A percentile compares a stretch with the other conserved stretches of the same genome.
These are phyloP conservation scores for Chrysodeixis includens DNA, from an alignment of 2,888 invertebrate species.

Conservation along the genomic window DNA sequence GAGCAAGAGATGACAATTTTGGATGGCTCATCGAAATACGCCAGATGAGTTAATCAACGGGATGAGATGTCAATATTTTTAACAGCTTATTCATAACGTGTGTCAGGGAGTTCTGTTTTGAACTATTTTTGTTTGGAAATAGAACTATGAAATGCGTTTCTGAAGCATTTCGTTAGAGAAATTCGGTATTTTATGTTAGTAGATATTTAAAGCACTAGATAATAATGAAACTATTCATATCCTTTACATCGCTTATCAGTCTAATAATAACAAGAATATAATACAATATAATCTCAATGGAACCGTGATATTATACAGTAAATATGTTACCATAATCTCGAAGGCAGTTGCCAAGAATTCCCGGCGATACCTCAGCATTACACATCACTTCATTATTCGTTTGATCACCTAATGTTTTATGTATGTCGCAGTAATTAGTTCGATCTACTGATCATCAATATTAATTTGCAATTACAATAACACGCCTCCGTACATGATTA, in stretches of 20 bases:
- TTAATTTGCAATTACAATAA: constrained; percentile 77
- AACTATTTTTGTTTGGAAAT: constrained; percentile 21
- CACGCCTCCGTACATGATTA: constrained; percentile 57
- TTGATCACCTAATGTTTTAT: constrained; percentile 70
- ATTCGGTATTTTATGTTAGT: not conserved
- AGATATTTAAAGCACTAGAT: not conserved
- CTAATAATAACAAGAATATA: not conserved
- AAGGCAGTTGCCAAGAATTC: constrained; percentile 23
- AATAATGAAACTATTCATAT: not conserved
- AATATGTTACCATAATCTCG: not conserved
- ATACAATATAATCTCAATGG: constrained; percentile 6
- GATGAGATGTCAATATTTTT: constrained; percentile 55
- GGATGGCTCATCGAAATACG: constrained; percentile 53
- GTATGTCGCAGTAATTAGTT: constrained; percentile 67
- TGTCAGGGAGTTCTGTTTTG: constrained; percentile 19
- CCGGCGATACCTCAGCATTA: constrained; percentile 27
- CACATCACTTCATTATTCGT: constrained; percentile 44
- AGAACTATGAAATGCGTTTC: constrained; percentile 13
- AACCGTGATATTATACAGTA: constrained; percentile 11
- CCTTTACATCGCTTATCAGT: not conserved
- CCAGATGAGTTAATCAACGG: constrained; percentile 57
- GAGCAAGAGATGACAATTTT: constrained; percentile 45
- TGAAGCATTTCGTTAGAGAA: not conserved
- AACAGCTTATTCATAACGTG: constrained; percentile 52
- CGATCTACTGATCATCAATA: constrained; percentile 74